Base-by-base conservation (phyloP, 53 echinoderm and acorn worm genomes). In the Paelopatides confundens region DNA sequence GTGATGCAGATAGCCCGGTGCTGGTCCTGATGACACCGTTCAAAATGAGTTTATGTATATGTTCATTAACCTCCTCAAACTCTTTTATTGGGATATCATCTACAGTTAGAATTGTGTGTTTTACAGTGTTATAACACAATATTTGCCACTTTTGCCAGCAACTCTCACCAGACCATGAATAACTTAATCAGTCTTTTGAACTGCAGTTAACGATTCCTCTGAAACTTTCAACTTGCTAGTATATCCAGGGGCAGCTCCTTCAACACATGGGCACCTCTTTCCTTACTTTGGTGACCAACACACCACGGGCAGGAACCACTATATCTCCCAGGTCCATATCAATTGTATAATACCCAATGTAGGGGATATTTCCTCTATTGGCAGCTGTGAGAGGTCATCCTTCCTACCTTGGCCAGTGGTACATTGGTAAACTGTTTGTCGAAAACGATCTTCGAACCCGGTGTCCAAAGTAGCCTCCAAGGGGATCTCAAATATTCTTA, bases 371-470 rank as follows among this genome's bases (percentile, higher is more conserved):
- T n/a, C 29, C 2, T 5, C 63, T 37, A 66, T 85, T 85, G 17
- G 85, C 32, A 15, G 65, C 85, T 5, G 23, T 64, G 4, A 85
- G 17, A n/a, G 66, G 66, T 37, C 15, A 85, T 31, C 64, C 66
- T 66, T 5, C 46, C 46, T 1, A 66, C 21, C n/a, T 66, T 66
- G 29, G 53, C n/a, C 52, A 82, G 40, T 14, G 0, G 1, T 2
- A 82, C 21, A 18, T 50, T 17, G 21, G 32, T 52, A 82, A 52
- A 43, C 10, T 46, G 13, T n/a, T 38, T 21, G 27, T 17, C 3
- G 35, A 69, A 86, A 69, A 23, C 46, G 11, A 11, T 46, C 38
- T 47, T 49, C 69, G 24, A 50, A 86, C 8, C 86, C 86, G 14
- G 48, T 48, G 54, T 86, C 86, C 2, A 86, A 38, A 31, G 70